These are phyloP conservation scores for Hoplodrina blanda DNA, from an alignment of 2,888 invertebrate genomes.

Conservation along the genomic window DNA sequence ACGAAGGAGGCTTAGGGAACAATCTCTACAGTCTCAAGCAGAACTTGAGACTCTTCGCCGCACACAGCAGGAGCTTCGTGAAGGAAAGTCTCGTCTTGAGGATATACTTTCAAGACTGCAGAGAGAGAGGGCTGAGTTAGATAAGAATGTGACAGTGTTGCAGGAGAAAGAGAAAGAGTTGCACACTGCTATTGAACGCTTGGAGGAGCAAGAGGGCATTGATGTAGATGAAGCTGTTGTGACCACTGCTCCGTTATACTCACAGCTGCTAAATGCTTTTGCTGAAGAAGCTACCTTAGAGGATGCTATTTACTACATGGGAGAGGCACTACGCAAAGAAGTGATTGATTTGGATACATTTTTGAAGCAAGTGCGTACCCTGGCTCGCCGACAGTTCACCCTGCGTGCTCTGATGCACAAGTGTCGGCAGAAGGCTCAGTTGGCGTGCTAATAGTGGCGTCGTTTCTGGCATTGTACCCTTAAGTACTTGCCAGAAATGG, in stretches of 20 bases:
- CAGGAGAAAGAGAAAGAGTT: slow-evolving; percentile 97
- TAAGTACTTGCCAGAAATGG: slow-evolving; percentile 59
- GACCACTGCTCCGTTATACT: slow-evolving; percentile 98
- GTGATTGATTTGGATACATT: slow-evolving; percentile 99
- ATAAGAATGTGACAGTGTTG: slow-evolving; percentile 95
- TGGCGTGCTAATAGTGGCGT: slow-evolving; percentile 91
- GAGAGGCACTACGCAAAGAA: slow-evolving; percentile 97
- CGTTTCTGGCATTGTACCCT: slow-evolving; percentile 64
- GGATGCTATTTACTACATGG: slow-evolving; percentile 99
- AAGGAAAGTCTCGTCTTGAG: slow-evolving; percentile 95
- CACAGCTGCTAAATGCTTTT: slow-evolving; percentile 98
- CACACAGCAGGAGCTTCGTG: slow-evolving; percentile 96
- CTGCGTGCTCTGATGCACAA: slow-evolving; percentile 98
- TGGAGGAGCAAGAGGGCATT: slow-evolving; percentile 94
- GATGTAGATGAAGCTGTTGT: slow-evolving; percentile 99
- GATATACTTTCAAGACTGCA: slow-evolving; percentile 94
- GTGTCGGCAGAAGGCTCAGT: slow-evolving; percentile 98
- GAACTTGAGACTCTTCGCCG: slow-evolving; percentile 97
- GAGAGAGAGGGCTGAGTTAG: slow-evolving; percentile 95
- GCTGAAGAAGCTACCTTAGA: slow-evolving; percentile 99
- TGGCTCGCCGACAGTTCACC: slow-evolving; percentile 99
- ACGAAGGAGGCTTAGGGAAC: slow-evolving; percentile 95
- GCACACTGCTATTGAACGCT: slow-evolving; percentile 94
- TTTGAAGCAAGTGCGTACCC: slow-evolving; percentile 98
- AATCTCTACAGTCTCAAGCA: slow-evolving; percentile 97